A percentile compares a stretch with the other conserved stretches of the same genome.
Conservation (phyloP, 2,888 invertebrate genomes). For the Sphaerophoria taeniata region DNA sequence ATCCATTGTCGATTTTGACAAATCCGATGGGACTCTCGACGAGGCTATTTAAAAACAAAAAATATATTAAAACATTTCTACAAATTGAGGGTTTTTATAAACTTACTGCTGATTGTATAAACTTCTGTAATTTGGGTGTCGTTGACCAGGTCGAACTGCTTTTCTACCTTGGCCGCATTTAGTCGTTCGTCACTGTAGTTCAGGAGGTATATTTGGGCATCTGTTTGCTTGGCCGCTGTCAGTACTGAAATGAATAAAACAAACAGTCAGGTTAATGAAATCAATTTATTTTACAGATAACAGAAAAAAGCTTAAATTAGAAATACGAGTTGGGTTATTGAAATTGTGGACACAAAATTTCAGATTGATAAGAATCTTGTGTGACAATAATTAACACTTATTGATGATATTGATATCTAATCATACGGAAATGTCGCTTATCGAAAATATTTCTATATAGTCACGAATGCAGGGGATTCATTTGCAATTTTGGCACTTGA, state of each 20-base stretch:
- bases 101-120: constrained; percentile 56
- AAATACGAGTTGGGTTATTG: neutral
- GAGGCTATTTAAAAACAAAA: constrained; percentile 32
- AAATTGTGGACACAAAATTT: constrained; percentile 2
- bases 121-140: constrained; percentile 58
- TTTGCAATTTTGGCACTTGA: neutral
- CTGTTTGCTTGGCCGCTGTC: constrained; percentile 77
- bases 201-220: constrained; percentile 76
- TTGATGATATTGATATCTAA: constrained; percentile 43
- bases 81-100: neutral
- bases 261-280: constrained; percentile 34
- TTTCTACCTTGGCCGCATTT: constrained; percentile 42
- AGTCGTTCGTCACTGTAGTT: constrained; percentile 60
- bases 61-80: neutral
- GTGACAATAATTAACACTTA: constrained; percentile 9
- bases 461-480: constrained; percentile 25
- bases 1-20: constrained; percentile 82
- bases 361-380: constrained; percentile 37
- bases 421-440: constrained; percentile 43
- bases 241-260: constrained; percentile 79
- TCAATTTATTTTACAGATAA: neutral
- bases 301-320: constrained; percentile 25
- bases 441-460: constrained; percentile 16
- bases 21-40: constrained; percentile 70
- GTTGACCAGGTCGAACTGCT: constrained; percentile 32